Conservation (phyloP, 2,797 vertebrate genomes). For the Myioborus miniatus region DNA sequence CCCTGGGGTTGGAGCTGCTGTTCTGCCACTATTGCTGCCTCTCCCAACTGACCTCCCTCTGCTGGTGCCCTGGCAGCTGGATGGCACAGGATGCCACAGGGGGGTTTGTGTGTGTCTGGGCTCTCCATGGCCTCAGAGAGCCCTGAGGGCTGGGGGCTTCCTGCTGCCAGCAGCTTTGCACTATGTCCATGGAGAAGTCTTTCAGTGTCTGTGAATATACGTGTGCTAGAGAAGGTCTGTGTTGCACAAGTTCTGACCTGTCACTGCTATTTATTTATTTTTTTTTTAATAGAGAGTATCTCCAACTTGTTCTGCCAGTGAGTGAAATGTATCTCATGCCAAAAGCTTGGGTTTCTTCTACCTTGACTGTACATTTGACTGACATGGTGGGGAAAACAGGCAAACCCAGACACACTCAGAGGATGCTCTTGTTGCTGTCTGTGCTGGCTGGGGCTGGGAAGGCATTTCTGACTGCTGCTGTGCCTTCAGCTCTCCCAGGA, state of each 20-base stretch:
- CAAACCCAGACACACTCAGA: background rate
- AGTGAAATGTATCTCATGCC: slow-evolving; percentile 25
- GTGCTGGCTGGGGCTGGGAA: background rate
- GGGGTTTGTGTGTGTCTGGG: background rate
- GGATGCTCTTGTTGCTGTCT: background rate
- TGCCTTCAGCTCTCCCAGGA: background rate
- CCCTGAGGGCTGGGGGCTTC: background rate
- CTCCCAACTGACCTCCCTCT: background rate
- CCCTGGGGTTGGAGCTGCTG: background rate
- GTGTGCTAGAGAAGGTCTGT: slow-evolving; percentile 16
- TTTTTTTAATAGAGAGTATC: slow-evolving; percentile 14
- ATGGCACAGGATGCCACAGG: background rate
- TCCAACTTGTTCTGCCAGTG: slow-evolving; percentile 20
- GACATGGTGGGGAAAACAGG: background rate
- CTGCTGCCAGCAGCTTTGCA: slow-evolving; percentile 58
- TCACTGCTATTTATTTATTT: slow-evolving; percentile 58
- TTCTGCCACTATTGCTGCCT: slow-evolving; percentile 39
- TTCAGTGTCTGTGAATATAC: slow-evolving; percentile 55
- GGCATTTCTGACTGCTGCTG: background rate
- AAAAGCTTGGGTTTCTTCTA: background rate
- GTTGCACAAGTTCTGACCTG: slow-evolving; percentile 28
- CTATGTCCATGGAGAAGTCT: slow-evolving; percentile 13
- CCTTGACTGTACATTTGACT: slow-evolving; percentile 1
- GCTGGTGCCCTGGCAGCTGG: background rate
- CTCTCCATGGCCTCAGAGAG: background rate